Percentiles rank a stretch among this genome's conserved stretches.
Evolutionary conservation across 2,113 vertebrate species (phyloP).

Genomic region (Psilopogon haemacephalus): DNA sequence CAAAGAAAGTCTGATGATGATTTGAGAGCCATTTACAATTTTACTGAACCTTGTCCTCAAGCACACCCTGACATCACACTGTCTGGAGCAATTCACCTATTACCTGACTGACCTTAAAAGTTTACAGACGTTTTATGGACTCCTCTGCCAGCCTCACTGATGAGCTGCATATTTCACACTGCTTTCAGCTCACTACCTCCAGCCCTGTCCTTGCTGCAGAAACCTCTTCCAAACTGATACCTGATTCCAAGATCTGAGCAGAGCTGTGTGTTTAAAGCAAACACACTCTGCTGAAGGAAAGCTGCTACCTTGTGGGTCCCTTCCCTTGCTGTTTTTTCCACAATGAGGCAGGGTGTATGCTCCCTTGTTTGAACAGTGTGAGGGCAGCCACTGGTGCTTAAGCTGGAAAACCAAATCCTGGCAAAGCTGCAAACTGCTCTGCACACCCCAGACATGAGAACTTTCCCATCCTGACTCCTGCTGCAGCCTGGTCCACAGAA

Average conservation of each 20-base stretch:
- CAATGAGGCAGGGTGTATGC: neutral
- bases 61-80: neutral
- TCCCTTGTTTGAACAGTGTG: neutral
- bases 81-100: neutral
- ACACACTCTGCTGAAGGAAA: neutral
- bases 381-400: neutral
- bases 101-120: neutral
- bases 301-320: neutral
- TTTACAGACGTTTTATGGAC: neutral
- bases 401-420: neutral
- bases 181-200: neutral
- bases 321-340: rapidly evolving
- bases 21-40: neutral
- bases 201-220: neutral
- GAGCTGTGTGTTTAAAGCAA: neutral
- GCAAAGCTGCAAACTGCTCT: neutral
- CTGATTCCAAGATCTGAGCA: neutral
- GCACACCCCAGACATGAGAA: neutral
- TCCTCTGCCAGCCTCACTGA: neutral
- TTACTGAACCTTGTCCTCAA: neutral
- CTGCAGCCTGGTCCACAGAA: neutral
- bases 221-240: neutral
- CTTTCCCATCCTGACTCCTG: neutral
- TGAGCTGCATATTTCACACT: neutral
- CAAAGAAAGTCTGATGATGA: neutral